Evolutionary conservation across 2,888 invertebrate species (phyloP).

Genomic region (Pecten maximus): DNA sequence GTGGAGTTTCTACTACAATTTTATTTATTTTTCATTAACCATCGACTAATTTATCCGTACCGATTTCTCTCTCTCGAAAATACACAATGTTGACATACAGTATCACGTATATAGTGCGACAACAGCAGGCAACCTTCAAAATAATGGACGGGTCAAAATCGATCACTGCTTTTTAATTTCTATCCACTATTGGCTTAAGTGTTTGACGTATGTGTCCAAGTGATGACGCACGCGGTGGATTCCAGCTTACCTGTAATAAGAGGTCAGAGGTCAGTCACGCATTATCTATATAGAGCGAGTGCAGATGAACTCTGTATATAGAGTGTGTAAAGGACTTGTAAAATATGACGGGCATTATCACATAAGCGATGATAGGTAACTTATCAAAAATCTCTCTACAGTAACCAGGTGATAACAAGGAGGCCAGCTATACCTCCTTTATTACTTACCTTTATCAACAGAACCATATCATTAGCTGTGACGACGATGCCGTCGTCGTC

Average conservation of each 20-base stretch:
- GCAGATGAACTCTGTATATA: no score
- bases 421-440: neutral
- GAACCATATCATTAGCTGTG: no score
- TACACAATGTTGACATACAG: slow-evolving; percentile 1
- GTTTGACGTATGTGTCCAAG: neutral
- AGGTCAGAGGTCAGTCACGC: neutral
- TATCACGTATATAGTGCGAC: neutral
- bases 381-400: neutral
- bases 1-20: no score
- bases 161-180: neutral
- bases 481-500: no score
- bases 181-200: neutral
- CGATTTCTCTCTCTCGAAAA: neutral
- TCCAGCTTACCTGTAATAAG: neutral
- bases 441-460: neutral
- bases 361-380: neutral
- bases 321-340: neutral
- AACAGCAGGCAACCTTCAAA: neutral
- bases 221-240: slow-evolving; percentile 22
- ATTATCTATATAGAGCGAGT: slow-evolving; percentile 14
- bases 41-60: neutral
- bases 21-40: slow-evolving; percentile 2
- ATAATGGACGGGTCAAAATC: slow-evolving; percentile 5
- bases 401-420: neutral
- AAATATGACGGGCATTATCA: neutral